Evolutionary conservation across 2,888 invertebrate species (phyloP).

Genomic region (Nycteola revayana): DNA sequence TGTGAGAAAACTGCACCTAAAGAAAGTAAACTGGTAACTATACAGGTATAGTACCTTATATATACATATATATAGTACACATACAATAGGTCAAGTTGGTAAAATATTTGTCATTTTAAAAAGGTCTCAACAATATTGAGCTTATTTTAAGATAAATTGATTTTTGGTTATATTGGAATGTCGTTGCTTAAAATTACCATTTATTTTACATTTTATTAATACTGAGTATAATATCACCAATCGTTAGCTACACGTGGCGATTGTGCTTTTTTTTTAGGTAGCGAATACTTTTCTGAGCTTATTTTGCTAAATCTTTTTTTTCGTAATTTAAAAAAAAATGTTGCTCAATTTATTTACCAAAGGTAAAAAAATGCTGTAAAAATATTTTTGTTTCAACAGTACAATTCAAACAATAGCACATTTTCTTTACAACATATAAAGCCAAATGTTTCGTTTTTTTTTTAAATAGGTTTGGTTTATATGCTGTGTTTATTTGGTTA

Average conservation of each 20-base stretch:
- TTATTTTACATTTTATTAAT: slow-evolving; percentile 56
- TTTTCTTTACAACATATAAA: no score
- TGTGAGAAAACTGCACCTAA: no score
- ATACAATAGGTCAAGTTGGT: neutral
- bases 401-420: no score
- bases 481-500: no score
- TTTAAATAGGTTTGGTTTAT: no score
- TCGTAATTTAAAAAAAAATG: neutral
- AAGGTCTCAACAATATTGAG: slow-evolving; percentile 35
- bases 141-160: slow-evolving; percentile 22
- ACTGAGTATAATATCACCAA: slow-evolving; percentile 56
- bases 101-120: neutral
- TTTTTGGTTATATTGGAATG: slow-evolving; percentile 16
- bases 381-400: no score
- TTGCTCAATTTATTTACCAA: no score
- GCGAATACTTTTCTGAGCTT: slow-evolving; percentile 36
- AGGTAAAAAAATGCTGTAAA: no score
- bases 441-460: no score
- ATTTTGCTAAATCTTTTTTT: slow-evolving; percentile 40
- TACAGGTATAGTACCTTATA: neutral
- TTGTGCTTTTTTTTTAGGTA: slow-evolving; percentile 38
- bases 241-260: slow-evolving; percentile 34
- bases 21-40: no score
- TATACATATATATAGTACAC: neutral
- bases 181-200: slow-evolving; percentile 33